Evolutionary conservation across 2,888 invertebrate genomes (phyloP), one percentile per base, ranked within the genome.

Genomic region (Oscheius sp.): DNA sequence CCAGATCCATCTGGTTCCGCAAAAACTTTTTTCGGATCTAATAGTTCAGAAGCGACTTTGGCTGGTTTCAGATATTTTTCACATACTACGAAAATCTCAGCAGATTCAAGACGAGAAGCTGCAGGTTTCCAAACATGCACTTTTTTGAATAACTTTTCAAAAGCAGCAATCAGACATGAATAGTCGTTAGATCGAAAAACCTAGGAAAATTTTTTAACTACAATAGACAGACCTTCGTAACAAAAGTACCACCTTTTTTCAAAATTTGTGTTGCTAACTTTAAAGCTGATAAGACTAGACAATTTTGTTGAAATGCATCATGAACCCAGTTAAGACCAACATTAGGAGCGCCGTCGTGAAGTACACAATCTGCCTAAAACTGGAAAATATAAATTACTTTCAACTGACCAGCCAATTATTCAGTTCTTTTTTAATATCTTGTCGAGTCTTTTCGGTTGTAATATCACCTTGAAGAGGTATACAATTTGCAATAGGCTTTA

Each of bases 81-180:
- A 86, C 98, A 99, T 0, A 97, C 95, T 47, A 98, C 93, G 87
- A 97, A 99, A 81, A 98, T 98, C 90, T 99, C 98, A 63, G 98
- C 97, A 0, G 98, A 99, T 87, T 98, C 98, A 86, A 91, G 92
- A 89, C 98, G 91, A 0, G 97, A 98, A 0, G 98, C 97, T 86
- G 94, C 94, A 0, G 98, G 98, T 88, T 99, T 99, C 20, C 98
- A 98, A 0, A 96, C 95, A 87, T 95, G 94, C 6, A 96, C 94
- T 88, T 89, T 94, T 86, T 92, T 93, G 87, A 99, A 99, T 32
- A 99, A 90, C 85, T 98, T 96, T 86, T 95, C 94, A 62, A 98
- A 90, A 0, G 96, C 94, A 93, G 95, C 95, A 68, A 97, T 88
- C 4, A 99, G 88, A 0, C 95, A 91, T 87, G 95, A 92, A 87